Evolutionary conservation across 2,113 vertebrate species (phyloP).

Genomic region (Ictidomys tridecemlineatus): DNA sequence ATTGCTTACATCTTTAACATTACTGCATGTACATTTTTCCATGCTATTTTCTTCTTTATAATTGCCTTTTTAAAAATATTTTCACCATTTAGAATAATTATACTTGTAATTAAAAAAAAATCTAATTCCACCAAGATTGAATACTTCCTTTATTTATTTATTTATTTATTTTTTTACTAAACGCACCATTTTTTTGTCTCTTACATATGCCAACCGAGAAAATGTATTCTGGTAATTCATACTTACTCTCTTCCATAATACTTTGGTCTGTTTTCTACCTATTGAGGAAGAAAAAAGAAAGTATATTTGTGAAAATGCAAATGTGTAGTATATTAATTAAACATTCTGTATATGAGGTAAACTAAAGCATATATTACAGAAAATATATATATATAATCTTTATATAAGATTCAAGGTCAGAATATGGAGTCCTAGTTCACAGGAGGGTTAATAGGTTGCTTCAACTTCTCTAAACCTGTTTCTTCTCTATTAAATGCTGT

Average conservation of each 20-base stretch:
- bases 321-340: slow-evolving; percentile 30
- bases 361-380: slow-evolving; percentile 25
- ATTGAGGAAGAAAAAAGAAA: slow-evolving; percentile 80
- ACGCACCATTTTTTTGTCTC: slow-evolving; percentile 49
- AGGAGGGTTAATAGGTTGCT: not conserved
- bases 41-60: slow-evolving; percentile 10
- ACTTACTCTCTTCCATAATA: slow-evolving; percentile 99
- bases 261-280: slow-evolving; percentile 98
- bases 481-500: not conserved
- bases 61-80: not conserved
- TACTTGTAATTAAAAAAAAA: slow-evolving; percentile 50
- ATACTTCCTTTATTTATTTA: not conserved
- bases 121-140: slow-evolving; percentile 33
- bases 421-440: not conserved
- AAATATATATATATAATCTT: no score
- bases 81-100: slow-evolving; percentile 33
- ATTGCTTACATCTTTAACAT: slow-evolving; percentile 32
- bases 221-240: slow-evolving; percentile 64
- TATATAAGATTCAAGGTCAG: not conserved
- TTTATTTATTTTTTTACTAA: slow-evolving; percentile 32
- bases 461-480: not conserved
- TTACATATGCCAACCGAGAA: slow-evolving; percentile 55
- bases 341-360: slow-evolving; percentile 36
- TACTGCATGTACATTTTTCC: not conserved
- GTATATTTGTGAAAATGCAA: slow-evolving; percentile 67